phyloP scores from a whole-genome alignment of 2,113 vertebrate species.

The Tragelaphus strepsiceros region DNA sequence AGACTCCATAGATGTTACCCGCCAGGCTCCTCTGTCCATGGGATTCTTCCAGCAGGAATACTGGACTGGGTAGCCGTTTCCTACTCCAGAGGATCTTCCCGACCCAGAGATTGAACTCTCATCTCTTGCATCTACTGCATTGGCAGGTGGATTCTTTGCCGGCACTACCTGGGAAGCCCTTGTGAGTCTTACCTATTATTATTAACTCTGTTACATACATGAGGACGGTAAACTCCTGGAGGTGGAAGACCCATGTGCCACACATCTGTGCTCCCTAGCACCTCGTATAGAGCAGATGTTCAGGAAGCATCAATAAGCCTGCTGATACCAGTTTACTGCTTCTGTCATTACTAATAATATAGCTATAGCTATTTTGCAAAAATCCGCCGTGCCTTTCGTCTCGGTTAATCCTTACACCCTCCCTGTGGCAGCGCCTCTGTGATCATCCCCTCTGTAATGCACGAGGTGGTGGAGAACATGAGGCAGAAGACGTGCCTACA shows the following conservation, averaged over 20 bases:
- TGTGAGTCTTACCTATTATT: slow-evolving; percentile 32
- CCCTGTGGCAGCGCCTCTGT: accelerated
- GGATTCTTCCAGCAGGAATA: background rate
- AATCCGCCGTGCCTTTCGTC: background rate
- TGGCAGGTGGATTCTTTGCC: background rate
- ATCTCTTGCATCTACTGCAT: background rate
- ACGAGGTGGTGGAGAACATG: background rate
- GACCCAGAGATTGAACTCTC: background rate
- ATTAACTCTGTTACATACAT: background rate
- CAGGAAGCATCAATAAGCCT: background rate
- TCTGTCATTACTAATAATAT: background rate
- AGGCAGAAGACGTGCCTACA: background rate
- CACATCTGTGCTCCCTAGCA: background rate
- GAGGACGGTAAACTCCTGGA: background rate
- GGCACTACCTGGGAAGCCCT: background rate
- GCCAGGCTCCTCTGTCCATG: background rate
- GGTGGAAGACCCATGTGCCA: background rate
- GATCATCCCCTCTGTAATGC: background rate
- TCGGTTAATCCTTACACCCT: background rate
- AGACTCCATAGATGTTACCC: background rate
- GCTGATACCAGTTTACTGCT: background rate
- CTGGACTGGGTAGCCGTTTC: background rate
- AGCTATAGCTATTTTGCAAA: background rate
- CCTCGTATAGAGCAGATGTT: background rate
- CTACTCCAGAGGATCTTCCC: background rate